These are phyloP conservation scores for Beris chalybata DNA, from an alignment of 2,888 invertebrate genomes.

Conservation along the genomic window DNA sequence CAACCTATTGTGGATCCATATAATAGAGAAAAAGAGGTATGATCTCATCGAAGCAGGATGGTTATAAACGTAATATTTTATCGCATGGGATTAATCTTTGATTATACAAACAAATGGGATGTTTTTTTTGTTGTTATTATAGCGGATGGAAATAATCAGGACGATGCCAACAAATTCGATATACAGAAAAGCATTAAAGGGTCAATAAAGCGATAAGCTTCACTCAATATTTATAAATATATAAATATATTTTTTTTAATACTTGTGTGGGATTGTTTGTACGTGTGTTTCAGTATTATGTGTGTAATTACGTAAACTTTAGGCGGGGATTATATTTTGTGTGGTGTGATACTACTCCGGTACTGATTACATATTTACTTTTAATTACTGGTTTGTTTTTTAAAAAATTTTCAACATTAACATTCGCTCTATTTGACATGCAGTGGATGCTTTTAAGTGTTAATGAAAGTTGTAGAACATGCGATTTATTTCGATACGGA, in stretches of 20 bases:
- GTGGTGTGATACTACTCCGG: constrained; percentile 27
- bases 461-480: too few relatives aligned
- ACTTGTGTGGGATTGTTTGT: constrained; percentile 10
- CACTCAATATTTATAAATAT: constrained; percentile 10
- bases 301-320: constrained; percentile 1
- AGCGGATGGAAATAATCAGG: background rate
- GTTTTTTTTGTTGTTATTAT: too few relatives aligned
- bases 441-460: too few relatives aligned
- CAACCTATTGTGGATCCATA: constrained; percentile 4
- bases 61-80: background rate
- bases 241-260: background rate
- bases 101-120: too few relatives aligned
- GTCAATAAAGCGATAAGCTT: constrained; percentile 30
- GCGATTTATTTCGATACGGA: too few relatives aligned
- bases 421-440: too few relatives aligned
- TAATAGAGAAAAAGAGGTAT: constrained; percentile 8
- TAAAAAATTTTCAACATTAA: too few relatives aligned
- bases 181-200: constrained; percentile 28
- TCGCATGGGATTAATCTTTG: too few relatives aligned
- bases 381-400: too few relatives aligned
- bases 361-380: constrained; percentile 21
- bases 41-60: constrained; percentile 7
- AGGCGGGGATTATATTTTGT: constrained; percentile 19
- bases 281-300: constrained; percentile 6
- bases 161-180: constrained; percentile 18